Conservation (phyloP, 2,888 invertebrate genomes). For the Callinectes sapidus region DNA sequence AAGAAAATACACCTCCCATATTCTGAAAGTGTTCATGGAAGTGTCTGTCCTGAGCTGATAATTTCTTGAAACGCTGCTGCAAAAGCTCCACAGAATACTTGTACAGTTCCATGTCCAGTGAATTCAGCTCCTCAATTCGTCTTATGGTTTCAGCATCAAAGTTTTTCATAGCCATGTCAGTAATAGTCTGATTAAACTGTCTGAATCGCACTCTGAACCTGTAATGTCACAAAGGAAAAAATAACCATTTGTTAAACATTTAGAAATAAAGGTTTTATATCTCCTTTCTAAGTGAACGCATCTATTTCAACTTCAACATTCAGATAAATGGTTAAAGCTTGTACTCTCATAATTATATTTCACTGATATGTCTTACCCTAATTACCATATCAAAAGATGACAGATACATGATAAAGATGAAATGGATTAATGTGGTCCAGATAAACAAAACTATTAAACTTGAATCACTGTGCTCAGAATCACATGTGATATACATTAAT, state of each 20-base stretch:
- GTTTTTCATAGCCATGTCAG: conserved; percentile 87
- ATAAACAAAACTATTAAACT: too few species aligned
- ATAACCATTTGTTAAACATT: not conserved
- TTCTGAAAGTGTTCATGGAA: conserved; percentile 69
- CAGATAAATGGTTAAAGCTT: not conserved
- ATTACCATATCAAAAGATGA: not conserved
- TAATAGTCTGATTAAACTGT: conserved; percentile 93
- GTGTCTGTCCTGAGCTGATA: conserved; percentile 62
- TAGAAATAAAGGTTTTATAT: not conserved
- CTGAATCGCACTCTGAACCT: conserved; percentile 77
- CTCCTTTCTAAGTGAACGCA: not conserved
- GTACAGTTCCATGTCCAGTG: conserved; percentile 94
- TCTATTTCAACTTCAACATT: not conserved
- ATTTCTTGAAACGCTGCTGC: conserved; percentile 81
- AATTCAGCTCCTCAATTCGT: conserved; percentile 87
- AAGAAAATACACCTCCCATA: conserved; percentile 71
- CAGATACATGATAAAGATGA: not conserved
- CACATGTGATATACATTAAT: too few species aligned
- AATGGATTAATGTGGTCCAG: not conserved
- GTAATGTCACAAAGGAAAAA: not conserved
- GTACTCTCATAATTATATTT: not conserved
- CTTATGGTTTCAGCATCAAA: conserved; percentile 85
- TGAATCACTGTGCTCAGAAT: too few species aligned
- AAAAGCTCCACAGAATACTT: conserved; percentile 93
- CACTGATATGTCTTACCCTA: not conserved